Conservation (phyloP, 2,888 invertebrate genomes). For the Neoitamus cyanurus region DNA sequence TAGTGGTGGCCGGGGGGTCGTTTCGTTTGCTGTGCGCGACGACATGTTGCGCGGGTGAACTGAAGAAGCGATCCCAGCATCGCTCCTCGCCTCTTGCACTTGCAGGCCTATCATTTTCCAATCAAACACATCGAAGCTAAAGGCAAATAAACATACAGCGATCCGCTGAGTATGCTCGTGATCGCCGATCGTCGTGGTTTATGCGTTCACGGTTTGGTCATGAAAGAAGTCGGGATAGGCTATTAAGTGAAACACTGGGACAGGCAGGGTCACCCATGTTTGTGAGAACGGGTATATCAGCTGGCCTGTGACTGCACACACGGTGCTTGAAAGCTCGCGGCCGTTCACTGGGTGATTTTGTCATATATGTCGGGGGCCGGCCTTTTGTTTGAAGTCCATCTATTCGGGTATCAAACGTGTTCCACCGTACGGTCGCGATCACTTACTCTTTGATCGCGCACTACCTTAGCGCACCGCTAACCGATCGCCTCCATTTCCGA, state of each 20-base stretch:
- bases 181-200: constrained; percentile 35
- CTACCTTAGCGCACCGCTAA: constrained; percentile 8
- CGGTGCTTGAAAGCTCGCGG: constrained; percentile 3
- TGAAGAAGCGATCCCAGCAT: not conserved
- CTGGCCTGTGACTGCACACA: constrained; percentile 16
- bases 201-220: constrained; percentile 39
- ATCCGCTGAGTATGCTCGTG: not conserved
- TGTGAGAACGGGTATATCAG: constrained; percentile 32
- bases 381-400: constrained; percentile 44
- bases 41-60: not conserved
- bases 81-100: not conserved
- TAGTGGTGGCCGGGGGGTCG: not conserved
- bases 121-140: constrained; percentile 33
- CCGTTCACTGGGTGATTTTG: constrained; percentile 30
- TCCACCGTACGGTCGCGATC: constrained; percentile 26
- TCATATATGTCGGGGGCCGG: constrained; percentile 43
- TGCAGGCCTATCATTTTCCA: constrained; percentile 24
- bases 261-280: constrained; percentile 28
- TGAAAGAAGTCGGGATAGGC: constrained; percentile 33
- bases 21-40: not conserved
- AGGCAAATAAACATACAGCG: not conserved
- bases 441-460: constrained; percentile 29
- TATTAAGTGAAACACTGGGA: constrained; percentile 29
- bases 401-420: constrained; percentile 42
- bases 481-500: constrained; percentile 25